Evolutionary conservation across 2,888 invertebrate genomes (phyloP).

Genomic region (Nasonovia ribisnigri): DNA sequence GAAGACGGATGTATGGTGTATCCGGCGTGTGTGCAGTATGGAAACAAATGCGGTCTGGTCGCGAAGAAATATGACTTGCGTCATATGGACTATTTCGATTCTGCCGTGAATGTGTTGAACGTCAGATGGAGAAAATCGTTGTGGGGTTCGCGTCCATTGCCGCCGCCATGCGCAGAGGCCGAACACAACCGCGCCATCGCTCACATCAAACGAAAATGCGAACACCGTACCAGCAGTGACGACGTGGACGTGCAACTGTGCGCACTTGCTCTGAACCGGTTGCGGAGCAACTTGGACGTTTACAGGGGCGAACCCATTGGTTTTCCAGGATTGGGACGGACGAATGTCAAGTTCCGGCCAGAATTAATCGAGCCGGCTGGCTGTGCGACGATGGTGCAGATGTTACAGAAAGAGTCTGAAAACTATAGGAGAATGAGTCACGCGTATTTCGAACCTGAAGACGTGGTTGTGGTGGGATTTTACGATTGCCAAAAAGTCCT

Average conservation of each 20-base stretch:
- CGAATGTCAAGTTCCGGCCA: background rate
- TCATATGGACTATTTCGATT: background rate
- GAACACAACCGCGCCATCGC: background rate
- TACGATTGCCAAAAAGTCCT: background rate
- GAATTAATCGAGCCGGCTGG: background rate
- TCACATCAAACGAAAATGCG: background rate
- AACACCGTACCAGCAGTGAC: too few relatives aligned
- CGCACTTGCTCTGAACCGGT: constrained; percentile 40
- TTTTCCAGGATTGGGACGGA: background rate
- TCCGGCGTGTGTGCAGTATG: constrained; percentile 28
- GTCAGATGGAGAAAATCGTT: constrained; percentile 10
- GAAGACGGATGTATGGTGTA: background rate
- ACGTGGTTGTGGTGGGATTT: constrained; percentile 41
- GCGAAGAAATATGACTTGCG: background rate
- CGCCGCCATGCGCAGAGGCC: background rate
- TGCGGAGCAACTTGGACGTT: constrained; percentile 7
- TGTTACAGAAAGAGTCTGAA: constrained; percentile 45
- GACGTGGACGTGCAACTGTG: constrained; percentile 14
- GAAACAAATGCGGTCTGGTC: constrained; percentile 9
- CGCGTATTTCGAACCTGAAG: constrained; percentile 35
- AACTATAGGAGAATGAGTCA: background rate
- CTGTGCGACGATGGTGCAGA: constrained; percentile 27
- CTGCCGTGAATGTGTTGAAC: background rate
- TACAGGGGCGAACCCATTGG: constrained; percentile 35
- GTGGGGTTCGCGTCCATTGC: constrained; percentile 5